Evolutionary conservation across 2,797 vertebrate species (phyloP), one percentile per base, ranked within the genome.

Genomic region (Danio aesculapii): DNA sequence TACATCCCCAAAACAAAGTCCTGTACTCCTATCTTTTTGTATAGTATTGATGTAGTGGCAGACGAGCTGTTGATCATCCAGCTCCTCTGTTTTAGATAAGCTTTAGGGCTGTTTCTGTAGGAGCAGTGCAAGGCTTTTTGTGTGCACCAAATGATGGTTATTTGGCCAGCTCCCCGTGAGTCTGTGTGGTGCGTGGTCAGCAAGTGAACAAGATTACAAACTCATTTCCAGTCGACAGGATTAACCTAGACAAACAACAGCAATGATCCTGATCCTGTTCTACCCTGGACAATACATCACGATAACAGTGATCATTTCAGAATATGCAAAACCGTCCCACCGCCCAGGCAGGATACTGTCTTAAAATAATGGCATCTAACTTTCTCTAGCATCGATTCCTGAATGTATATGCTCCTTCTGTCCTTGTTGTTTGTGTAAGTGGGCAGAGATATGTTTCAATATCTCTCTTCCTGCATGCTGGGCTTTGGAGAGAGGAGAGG

Each of bases 391-490:
- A 21, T 69, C 9, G 12, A 49, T 50, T 70, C 3, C 14, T 17
- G 46, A 57, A 61, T 0, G 46, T 75, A 71, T 81, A 76, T 47
- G 9, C 19, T 17, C 63, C 43, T 81, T 71, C 9, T 64, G 39
- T 67, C 52, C 41, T 76, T 66, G 58, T n/a, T 4, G 71, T 81
- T 77, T 91, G 77, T 81, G 61, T 88, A 89, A 88, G 89, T 89
- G 87, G 85, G 70, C 84, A 82, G 46, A 75, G 89, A 90, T 89
- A 91, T 91, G 77, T 85, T 88, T 85, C 57, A 83, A 79, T 76
- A 83, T 80, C 75, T n/a, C n/a, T n/a, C 84, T 82, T 43, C 63
- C 75, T 84, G 64, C 58, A 86, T 74, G 85, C 55, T 49, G 66
- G 46, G 75, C 66, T 80, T 58, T 74, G 62, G 73, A 83, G 83